Evolutionary conservation across 2,113 vertebrate genomes (phyloP).

Genomic region (Heteronetta atricapilla): DNA sequence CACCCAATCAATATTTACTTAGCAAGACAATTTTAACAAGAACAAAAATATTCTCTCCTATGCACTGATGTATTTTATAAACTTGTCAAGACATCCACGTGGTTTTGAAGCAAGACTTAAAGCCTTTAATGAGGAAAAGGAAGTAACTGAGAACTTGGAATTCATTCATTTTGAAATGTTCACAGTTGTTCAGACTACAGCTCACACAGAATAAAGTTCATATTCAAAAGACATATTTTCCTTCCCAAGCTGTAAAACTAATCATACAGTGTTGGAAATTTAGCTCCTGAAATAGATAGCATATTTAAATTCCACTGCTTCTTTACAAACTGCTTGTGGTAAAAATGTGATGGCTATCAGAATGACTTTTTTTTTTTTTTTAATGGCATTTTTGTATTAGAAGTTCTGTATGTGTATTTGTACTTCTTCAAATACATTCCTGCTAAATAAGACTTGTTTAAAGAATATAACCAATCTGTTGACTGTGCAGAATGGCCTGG

Average conservation of each 20-base stretch:
- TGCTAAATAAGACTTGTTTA: neutral
- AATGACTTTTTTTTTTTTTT: neutral
- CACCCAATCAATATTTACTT: conserved; percentile 57
- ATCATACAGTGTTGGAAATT: neutral
- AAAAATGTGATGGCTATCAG: neutral
- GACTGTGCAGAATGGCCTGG: neutral
- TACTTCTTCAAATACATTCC: neutral
- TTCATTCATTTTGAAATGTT: neutral
- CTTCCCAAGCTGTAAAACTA: neutral
- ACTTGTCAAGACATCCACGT: neutral
- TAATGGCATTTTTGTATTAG: neutral
- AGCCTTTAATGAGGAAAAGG: neutral
- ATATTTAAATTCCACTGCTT: neutral
- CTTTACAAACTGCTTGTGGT: neutral
- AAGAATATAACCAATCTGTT: neutral
- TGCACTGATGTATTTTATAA: neutral
- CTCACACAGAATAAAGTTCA: neutral
- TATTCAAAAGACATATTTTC: neutral
- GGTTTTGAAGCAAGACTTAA: neutral
- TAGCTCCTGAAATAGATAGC: neutral
- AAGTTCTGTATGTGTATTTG: neutral
- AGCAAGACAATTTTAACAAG: conserved; percentile 40
- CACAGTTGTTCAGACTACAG: neutral
- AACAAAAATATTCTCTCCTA: conserved; percentile 26
- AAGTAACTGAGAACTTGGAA: neutral